A percentile compares a stretch with the other conserved stretches of the same genome.
Evolutionary conservation across 2,888 invertebrate genomes (phyloP).

Genomic region (Rhogogaster chlorosoma): DNA sequence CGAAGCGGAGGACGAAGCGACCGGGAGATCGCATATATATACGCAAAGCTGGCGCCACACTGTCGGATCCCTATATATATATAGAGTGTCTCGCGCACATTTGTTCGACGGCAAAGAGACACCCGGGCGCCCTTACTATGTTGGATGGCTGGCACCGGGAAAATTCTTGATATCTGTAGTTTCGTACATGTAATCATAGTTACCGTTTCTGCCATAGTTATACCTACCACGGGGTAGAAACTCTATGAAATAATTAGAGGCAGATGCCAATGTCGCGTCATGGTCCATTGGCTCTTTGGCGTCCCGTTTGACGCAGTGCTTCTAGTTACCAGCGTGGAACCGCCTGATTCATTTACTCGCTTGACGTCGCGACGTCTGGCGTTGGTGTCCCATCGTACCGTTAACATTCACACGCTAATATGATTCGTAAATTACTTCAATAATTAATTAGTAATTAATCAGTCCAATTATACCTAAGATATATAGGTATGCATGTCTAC

Average conservation of each 20-base stretch:
- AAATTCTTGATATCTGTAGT: slow-evolving; percentile 12
- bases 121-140: slow-evolving; percentile 36
- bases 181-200: not conserved
- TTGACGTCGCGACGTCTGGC: slow-evolving; percentile 31
- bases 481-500: not conserved
- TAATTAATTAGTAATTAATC: slow-evolving; percentile 10
- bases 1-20: slow-evolving; percentile 47
- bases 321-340: not conserved
- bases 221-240: not conserved
- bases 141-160: slow-evolving; percentile 20
- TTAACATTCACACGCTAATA: slow-evolving; percentile 18
- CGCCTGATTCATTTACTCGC: slow-evolving; percentile 13
- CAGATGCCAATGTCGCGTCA: slow-evolving; percentile 70
- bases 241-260: slow-evolving; percentile 67
- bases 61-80: slow-evolving; percentile 69
- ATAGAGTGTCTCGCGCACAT: slow-evolving; percentile 62
- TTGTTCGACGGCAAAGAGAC: slow-evolving; percentile 45
- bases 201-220: slow-evolving; percentile 16
- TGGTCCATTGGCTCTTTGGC: slow-evolving; percentile 68
- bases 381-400: not conserved
- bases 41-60: slow-evolving; percentile 67
- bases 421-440: slow-evolving; percentile 1
- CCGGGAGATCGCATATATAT: slow-evolving; percentile 50
- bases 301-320: slow-evolving; percentile 57
- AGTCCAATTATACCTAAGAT: not conserved